phyloP scores from a whole-genome alignment of 2,888 invertebrate species.

The Drosophila anomelani region DNA sequence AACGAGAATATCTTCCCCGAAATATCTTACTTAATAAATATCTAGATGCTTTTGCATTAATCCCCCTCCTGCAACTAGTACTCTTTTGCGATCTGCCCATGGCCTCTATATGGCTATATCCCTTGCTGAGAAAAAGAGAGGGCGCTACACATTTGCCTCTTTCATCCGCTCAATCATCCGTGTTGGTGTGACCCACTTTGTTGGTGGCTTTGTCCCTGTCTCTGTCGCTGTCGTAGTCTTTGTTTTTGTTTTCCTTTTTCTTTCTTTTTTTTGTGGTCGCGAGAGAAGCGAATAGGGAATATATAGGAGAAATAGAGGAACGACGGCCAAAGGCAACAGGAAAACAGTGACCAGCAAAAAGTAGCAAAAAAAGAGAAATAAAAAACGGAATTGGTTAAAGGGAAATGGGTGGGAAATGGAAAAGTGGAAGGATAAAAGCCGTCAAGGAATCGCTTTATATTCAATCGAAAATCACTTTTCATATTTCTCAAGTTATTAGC shows the following conservation, averaged over 20 bases:
- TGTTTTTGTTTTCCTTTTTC: constrained; percentile 8
- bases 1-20: not conserved
- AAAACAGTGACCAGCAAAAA: constrained; percentile 37
- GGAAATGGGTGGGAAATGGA: not conserved
- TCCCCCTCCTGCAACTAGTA: not conserved
- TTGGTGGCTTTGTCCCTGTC: constrained; percentile 34
- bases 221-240: constrained; percentile 18
- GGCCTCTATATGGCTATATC: constrained; percentile 5
- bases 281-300: constrained; percentile 25
- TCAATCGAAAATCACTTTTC: constrained; percentile 6
- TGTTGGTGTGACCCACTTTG: constrained; percentile 69
- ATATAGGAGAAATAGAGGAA: constrained; percentile 54
- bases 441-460: constrained; percentile 18
- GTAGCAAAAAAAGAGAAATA: constrained; percentile 3
- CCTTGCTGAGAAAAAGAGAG: not conserved
- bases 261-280: constrained; percentile 43
- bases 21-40: not conserved
- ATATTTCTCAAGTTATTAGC: not conserved
- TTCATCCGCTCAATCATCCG: constrained; percentile 32
- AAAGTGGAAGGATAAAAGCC: constrained; percentile 7
- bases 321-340: constrained; percentile 54
- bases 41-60: not conserved
- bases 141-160: constrained; percentile 3
- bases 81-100: not conserved
- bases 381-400: not conserved